Percentiles rank a stretch among this genome's conserved stretches.
Evolutionary conservation across 2,888 invertebrate genomes (phyloP).

Genomic region (Parnassius orleans): DNA sequence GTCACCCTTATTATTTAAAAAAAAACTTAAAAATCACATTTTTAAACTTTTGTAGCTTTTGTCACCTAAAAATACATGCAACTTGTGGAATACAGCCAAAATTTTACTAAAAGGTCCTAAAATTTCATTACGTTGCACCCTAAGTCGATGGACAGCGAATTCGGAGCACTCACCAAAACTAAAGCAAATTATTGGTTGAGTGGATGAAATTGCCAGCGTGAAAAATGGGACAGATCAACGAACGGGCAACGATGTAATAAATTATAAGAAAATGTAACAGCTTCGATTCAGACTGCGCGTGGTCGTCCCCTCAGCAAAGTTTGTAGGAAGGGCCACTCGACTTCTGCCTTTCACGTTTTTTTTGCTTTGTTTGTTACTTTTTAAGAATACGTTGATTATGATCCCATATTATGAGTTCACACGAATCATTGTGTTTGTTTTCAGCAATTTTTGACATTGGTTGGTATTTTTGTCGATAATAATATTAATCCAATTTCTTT

Average conservation of each 20-base stretch:
- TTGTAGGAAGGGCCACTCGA: constrained; percentile 38
- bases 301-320: constrained; percentile 37
- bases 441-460: too few species aligned
- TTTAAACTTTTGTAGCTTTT: too few species aligned
- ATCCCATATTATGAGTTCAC: too few species aligned
- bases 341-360: constrained; percentile 29
- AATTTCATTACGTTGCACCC: constrained; percentile 23
- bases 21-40: too few species aligned
- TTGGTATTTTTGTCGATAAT: constrained; percentile 1
- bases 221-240: constrained; percentile 44
- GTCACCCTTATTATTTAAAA: too few species aligned
- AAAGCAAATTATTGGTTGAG: constrained; percentile 51
- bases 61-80: too few species aligned
- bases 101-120: constrained; percentile 8
- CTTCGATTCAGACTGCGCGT: constrained; percentile 35
- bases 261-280: constrained; percentile 61
- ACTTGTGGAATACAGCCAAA: not conserved
- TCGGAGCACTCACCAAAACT: constrained; percentile 41
- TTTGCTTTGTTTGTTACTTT: not conserved
- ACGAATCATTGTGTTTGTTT: too few species aligned
- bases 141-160: constrained; percentile 46
- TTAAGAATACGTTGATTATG: too few species aligned
- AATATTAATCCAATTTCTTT: constrained; percentile 23
- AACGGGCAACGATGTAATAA: constrained; percentile 45
- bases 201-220: constrained; percentile 38